A percentile compares a stretch with the other conserved stretches of the same genome.
These are phyloP conservation scores for Phalera bucephala DNA, from an alignment of 2,888 invertebrate genomes.

Conservation along the genomic window DNA sequence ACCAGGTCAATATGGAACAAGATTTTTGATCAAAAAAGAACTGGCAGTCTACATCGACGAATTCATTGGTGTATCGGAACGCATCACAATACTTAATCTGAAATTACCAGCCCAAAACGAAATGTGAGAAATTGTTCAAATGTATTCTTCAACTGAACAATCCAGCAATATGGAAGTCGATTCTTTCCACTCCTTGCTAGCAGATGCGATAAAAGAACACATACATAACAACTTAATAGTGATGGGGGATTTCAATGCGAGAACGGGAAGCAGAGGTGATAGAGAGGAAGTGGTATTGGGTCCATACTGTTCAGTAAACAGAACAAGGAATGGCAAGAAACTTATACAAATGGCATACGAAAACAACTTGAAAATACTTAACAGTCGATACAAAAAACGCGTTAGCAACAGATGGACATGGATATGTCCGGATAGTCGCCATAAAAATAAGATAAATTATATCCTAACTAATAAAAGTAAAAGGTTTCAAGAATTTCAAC, in stretches of 20 bases:
- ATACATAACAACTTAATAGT: background rate
- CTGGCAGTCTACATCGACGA: background rate
- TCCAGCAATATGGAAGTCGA: slow-evolving; percentile 10
- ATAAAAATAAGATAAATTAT: background rate
- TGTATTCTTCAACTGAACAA: slow-evolving; percentile 15
- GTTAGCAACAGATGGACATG: background rate
- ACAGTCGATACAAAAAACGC: background rate
- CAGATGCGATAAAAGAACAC: background rate
- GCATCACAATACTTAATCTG: slow-evolving; percentile 1
- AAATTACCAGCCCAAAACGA: slow-evolving; percentile 3
- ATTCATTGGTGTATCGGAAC: background rate
- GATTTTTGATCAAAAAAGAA: background rate
- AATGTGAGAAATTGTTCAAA: slow-evolving; percentile 10
- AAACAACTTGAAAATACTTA: background rate
- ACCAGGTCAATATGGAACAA: background rate
- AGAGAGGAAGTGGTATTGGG: background rate
- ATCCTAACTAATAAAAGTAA: background rate
- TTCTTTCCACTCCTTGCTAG: background rate
- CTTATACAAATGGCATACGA: slow-evolving; percentile 3
- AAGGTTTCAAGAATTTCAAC: too few species aligned
- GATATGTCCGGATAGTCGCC: background rate
- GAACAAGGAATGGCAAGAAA: background rate
- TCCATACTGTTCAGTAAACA: background rate
- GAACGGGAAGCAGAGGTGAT: background rate
- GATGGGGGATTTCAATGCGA: background rate